Evolutionary conservation across 35 echinoderm and acorn worm genomes (phyloP).

Genomic region (Anneissia japonica): DNA sequence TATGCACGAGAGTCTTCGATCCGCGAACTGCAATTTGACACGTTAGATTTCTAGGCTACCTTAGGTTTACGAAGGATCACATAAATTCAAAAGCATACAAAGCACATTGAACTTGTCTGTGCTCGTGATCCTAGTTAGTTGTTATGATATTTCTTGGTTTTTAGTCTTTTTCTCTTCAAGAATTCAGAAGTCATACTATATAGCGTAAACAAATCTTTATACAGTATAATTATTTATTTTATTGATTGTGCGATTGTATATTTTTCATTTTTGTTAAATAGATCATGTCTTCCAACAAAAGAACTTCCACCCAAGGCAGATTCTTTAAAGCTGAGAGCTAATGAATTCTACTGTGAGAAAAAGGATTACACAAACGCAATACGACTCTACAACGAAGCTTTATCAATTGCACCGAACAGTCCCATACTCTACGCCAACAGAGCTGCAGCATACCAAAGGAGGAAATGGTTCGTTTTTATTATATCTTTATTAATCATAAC

Average conservation of each 20-base stretch:
- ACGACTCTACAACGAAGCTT: constrained; percentile 80
- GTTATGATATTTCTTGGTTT: too few relatives aligned
- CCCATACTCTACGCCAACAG: constrained; percentile 89
- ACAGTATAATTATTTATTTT: background rate
- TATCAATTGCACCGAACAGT: constrained; percentile 66
- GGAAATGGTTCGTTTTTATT: constrained; percentile 77
- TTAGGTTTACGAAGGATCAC: too few relatives aligned
- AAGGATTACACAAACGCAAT: constrained; percentile 90
- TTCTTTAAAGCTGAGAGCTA: constrained; percentile 77
- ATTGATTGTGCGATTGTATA: background rate
- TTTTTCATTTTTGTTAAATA: background rate
- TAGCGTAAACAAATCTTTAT: too few relatives aligned
- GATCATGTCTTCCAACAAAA: constrained; percentile 26
- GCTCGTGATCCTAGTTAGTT: too few relatives aligned
- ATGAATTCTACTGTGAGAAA: constrained; percentile 81
- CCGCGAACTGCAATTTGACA: too few relatives aligned
- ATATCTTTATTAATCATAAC: too few relatives aligned
- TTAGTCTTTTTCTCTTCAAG: too few relatives aligned
- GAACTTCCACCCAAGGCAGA: constrained; percentile 69
- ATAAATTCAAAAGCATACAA: too few relatives aligned
- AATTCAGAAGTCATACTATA: too few relatives aligned
- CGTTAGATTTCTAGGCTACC: too few relatives aligned
- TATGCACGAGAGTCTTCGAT: too few relatives aligned
- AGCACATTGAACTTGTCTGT: too few relatives aligned
- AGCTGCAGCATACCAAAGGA: constrained; percentile 87